Evolutionary conservation across 37 sponge, comb jelly and placozoan genomes (phyloP).

Genomic region (Chondrilla cf. caribensis): DNA sequence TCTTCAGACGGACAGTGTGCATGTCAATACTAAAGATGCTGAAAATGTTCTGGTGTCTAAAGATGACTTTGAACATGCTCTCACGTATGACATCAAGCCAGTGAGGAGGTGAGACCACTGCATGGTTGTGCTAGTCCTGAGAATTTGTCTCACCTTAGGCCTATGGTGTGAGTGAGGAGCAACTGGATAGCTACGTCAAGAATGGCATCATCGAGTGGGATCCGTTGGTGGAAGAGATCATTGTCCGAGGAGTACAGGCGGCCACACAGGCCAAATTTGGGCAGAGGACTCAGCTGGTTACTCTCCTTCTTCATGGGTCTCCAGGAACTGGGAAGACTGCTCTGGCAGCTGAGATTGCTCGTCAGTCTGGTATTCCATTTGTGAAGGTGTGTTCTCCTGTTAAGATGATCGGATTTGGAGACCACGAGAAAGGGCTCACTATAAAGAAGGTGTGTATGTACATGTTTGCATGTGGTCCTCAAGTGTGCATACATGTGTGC

Average conservation of each 20-base stretch:
- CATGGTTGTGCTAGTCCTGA: too few species aligned
- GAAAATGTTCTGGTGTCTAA: constrained; percentile 65
- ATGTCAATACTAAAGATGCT: constrained; percentile 70
- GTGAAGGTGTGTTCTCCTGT: constrained; percentile 80
- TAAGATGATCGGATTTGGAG: constrained; percentile 87
- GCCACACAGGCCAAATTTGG: constrained; percentile 56
- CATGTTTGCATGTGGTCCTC: neutral
- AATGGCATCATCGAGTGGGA: constrained; percentile 91
- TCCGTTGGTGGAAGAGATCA: constrained; percentile 47
- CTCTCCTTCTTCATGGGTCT: constrained; percentile 80
- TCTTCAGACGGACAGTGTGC: constrained; percentile 56
- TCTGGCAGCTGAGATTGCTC: constrained; percentile 87
- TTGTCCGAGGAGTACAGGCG: constrained; percentile 57
- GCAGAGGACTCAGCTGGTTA: constrained; percentile 68
- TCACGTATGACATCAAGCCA: constrained; percentile 88
- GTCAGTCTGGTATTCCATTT: constrained; percentile 78
- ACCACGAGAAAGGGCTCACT: constrained; percentile 77
- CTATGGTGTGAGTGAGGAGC: constrained; percentile 82
- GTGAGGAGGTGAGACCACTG: too few species aligned
- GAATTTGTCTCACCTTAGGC: constrained; percentile 28
- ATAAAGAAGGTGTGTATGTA: constrained; percentile 79
- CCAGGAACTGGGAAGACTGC: constrained; percentile 94
- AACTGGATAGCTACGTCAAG: constrained; percentile 63
- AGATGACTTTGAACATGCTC: constrained; percentile 86
- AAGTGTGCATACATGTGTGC: neutral